Base-by-base conservation (phyloP, 2,113 vertebrate genomes). In the Cnemophilus loriae region DNA sequence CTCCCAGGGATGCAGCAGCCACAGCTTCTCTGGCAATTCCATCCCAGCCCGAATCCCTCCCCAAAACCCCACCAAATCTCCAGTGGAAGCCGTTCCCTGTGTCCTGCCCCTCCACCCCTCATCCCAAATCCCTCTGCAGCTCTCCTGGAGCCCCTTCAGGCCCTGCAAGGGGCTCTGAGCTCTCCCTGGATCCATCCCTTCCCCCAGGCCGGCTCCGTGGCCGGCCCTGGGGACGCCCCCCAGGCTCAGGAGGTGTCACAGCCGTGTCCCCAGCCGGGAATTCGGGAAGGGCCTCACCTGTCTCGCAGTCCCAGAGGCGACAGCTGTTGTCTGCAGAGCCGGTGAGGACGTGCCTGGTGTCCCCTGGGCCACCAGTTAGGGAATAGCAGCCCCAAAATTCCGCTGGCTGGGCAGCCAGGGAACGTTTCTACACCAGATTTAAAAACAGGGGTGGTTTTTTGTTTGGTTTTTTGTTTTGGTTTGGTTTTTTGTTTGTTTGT, bases 251-350 rank as follows among this genome's bases (percentile, higher is more conserved):
- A 20, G 56, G 6, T 9, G 3, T 23, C 32, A 3, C 1, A 24
- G 41, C 19, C 0, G 21, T 1, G 55, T 10, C 23, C 19, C 35
- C 7, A 10, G 16, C 2, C 0, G 3, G 35, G 11, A 10, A 8
- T 46, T 35, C 5, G 65, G 9, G 42, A 1, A 11, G 10, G 2
- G 18, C 2, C 97, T 83, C 77, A 99, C 99, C 99, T 5, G 99
- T 99, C 95, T 99, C 98, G 73, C 99, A 99, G 97, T 99, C 99
- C 99, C 99, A 99, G 35, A 99, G 98, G 15, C 99, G 98, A 93
- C 99, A 99, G 97, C 98, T 98, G 97, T 99, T 99, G 95, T 99
- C 99, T 3, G 99, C 99, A 30, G 99, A 99, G 74, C 99, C 99
- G 0, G 99, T 99, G 46, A 99, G 98, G 47, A 99, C 99, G 6